These are phyloP conservation scores for Sycon ciliatum DNA, from an alignment of 37 sponge, comb jelly and placozoan species.

Conservation along the genomic window DNA sequence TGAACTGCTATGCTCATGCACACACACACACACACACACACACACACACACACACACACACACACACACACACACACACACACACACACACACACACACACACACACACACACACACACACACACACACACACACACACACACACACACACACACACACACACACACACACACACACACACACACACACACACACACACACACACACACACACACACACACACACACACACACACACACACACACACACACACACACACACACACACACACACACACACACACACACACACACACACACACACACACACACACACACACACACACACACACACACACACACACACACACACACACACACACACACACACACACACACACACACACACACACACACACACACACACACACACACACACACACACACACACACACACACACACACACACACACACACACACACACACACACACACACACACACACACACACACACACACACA, in stretches of 20 bases:
- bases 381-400: slow-evolving; percentile 5
- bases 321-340: not conserved
- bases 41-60: no score
- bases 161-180: slow-evolving; percentile 1
- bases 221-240: slow-evolving; percentile 1
- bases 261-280: not conserved
- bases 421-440: slow-evolving; percentile 1
- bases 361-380: slow-evolving; percentile 14
- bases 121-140: slow-evolving; percentile 1
- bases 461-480: slow-evolving; percentile 5
- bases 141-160: slow-evolving; percentile 5
- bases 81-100: slow-evolving; percentile 3
- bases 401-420: slow-evolving; percentile 2
- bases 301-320: not conserved
- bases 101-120: slow-evolving; percentile 5
- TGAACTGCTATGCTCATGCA: no score
- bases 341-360: not conserved
- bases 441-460: slow-evolving; percentile 5
- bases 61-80: no score
- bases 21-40: no score
- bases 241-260: not conserved
- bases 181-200: slow-evolving; percentile 5
- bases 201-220: slow-evolving; percentile 13
- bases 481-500: slow-evolving; percentile 5
- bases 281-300: slow-evolving; percentile 13